Conservation (phyloP, 2,797 vertebrate species). For the Melanitta fusca region DNA sequence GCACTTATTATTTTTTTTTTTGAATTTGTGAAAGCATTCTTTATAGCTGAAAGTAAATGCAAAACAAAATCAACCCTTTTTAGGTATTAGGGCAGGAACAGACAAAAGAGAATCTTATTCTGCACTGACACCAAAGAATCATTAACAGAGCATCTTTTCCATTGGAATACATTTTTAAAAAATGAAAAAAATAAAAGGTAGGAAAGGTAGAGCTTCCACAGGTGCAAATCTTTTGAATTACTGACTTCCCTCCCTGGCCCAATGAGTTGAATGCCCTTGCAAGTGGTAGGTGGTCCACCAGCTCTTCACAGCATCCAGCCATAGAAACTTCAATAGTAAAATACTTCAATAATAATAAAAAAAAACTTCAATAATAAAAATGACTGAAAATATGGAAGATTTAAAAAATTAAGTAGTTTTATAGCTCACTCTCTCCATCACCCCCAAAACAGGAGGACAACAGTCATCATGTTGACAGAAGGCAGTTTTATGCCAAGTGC, state of each 20-base stretch:
- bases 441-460: not conserved
- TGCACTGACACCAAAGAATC: not conserved
- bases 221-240: not conserved
- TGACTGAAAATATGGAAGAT: not conserved
- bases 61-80: not conserved
- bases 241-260: not conserved
- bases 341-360: too few relatives aligned
- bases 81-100: not conserved
- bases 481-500: slow-evolving; percentile 33
- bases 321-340: not conserved
- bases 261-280: not conserved
- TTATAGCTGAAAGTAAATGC: not conserved
- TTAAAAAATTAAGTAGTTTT: not conserved
- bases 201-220: not conserved
- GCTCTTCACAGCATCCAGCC: not conserved
- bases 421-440: not conserved
- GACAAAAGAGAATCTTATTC: not conserved
- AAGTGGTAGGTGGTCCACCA: not conserved
- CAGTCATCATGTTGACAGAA: slow-evolving; percentile 13
- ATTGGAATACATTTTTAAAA: not conserved
- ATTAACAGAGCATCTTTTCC: not conserved
- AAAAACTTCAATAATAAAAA: not conserved
- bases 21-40: not conserved
- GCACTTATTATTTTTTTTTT: not conserved
- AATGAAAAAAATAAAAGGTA: not conserved